A percentile compares a stretch with the other conserved stretches of the same genome.
Conservation (phyloP, 2,888 invertebrate genomes). For the Allolobophora icterica region DNA sequence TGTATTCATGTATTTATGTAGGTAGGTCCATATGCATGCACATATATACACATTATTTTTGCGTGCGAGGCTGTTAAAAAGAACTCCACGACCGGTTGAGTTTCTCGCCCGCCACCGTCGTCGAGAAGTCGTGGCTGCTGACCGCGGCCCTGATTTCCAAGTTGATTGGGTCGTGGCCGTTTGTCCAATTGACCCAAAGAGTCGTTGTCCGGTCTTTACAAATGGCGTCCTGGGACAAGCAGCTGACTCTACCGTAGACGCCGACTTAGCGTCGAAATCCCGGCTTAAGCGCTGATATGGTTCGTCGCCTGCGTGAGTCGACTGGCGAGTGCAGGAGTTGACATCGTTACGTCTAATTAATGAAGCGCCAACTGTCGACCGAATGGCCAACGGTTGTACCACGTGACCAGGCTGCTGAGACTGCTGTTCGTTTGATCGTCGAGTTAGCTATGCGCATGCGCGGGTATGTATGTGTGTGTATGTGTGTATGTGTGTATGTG, state of each 20-base stretch:
- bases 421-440: not conserved
- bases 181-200: not conserved
- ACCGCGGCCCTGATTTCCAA: not conserved
- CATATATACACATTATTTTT: no score
- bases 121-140: not conserved
- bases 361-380: not conserved
- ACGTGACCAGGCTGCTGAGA: not conserved
- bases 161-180: constrained; percentile 2
- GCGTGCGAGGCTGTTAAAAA: no score
- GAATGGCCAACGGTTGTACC: not conserved
- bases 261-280: not conserved
- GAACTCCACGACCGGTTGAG: not conserved
- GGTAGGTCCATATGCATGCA: no score
- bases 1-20: no score
- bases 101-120: not conserved
- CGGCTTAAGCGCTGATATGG: not conserved
- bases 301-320: not conserved
- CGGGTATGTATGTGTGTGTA: no score
- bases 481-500: no score
- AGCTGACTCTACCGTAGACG: not conserved
- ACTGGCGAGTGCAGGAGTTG: not conserved
- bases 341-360: constrained; percentile 4
- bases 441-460: not conserved
- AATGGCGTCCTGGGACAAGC: not conserved
- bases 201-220: not conserved